Base-by-base conservation (phyloP, 2,888 invertebrate genomes). In the Tetragonisca angustula region DNA sequence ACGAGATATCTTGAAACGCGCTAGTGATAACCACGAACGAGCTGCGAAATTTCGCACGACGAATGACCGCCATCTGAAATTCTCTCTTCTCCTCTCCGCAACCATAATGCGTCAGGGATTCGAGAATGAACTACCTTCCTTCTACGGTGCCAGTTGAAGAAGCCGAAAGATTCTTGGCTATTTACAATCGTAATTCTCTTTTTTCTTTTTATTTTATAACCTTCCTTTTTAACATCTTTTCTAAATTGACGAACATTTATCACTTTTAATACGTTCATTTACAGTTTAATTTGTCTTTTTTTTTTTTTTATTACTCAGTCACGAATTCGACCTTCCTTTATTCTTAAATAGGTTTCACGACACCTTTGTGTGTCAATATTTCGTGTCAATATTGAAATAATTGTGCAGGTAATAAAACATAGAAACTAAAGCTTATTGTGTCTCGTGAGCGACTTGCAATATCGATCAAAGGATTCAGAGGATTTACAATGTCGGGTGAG, bases 11-110 rank as follows among this genome's bases (percentile, higher is more conserved):
- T 73, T 64, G 72, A 70, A 56, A 32, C 21, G 32, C 27, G 52
- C 27, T 61, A 24, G 17, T 59, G 74, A 83, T 83, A 83, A 83
- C 82, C 75, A 61, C 71, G 71, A 76, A 68, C 81, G 75, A 83
- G 81, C 75, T 76, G 67, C 67, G 62, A 81, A 76, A 83, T 83
- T 81, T 81, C 74, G 54, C 36, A 21, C 50, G 43, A 65, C 15
- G 69, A 65, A 36, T 49, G 27, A 17, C n/a, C 43, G 27, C 54
- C 71, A 43, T 61, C 21, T 52, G 59, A 59, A 76, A 52, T 65
- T 62, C 50, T 21, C 65, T 32, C 61, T 13, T 64, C 43, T 43
- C 9, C 11, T 43, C 19, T 24, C 21, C 0, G 32, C 49, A 5
- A 6, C 6, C 17, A 67, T 78, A 78, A 80, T 43, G 24, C 65